These are phyloP conservation scores for Microcebus murinus DNA, from an alignment of 2,113 vertebrate genomes.

Conservation along the genomic window DNA sequence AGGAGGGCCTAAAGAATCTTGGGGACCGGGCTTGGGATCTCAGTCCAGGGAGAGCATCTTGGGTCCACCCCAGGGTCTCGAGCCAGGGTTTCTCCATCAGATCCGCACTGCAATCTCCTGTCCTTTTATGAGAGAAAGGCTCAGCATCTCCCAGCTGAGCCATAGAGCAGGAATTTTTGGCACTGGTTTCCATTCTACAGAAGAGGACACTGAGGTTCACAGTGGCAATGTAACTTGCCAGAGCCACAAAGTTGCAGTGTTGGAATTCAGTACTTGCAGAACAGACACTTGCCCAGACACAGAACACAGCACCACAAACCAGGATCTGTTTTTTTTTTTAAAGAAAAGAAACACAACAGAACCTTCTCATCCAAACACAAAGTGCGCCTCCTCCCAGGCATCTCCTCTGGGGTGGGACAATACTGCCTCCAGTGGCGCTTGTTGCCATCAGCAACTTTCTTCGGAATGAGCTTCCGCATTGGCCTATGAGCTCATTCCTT, in stretches of 20 bases:
- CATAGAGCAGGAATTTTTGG: neutral
- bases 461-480: neutral
- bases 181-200: neutral
- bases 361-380: neutral
- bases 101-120: neutral
- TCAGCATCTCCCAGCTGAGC: neutral
- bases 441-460: neutral
- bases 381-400: neutral
- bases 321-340: neutral
- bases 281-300: too few species aligned
- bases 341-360: neutral
- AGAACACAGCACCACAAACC: neutral
- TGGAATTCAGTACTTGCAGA: neutral
- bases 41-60: neutral
- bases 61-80: rapidly evolving
- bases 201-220: neutral
- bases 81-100: neutral
- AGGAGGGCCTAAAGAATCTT: too few species aligned
- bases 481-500: neutral
- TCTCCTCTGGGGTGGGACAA: neutral
- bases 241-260: neutral
- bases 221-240: neutral
- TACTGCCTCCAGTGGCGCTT: neutral
- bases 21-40: too few species aligned
- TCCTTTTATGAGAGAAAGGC: neutral